Percentiles rank a stretch among this genome's conserved stretches.
These are phyloP conservation scores for Syngnathoides biaculeatus DNA, from an alignment of 2,113 vertebrate species.

Conservation along the genomic window DNA sequence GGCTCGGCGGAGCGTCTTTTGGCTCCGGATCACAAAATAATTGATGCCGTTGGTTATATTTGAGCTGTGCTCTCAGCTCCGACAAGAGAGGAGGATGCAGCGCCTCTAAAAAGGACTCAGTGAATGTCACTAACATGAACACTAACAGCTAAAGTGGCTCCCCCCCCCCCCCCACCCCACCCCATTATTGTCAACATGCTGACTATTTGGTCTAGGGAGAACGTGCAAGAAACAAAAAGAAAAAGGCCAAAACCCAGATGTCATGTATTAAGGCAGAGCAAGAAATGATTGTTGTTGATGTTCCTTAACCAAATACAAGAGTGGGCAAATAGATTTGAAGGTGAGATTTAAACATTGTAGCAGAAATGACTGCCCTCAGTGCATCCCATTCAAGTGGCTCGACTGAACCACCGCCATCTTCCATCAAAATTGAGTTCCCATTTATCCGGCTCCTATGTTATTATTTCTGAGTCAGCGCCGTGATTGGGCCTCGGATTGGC, in stretches of 20 bases:
- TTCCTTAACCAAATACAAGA: too few relatives aligned
- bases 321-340: too few relatives aligned
- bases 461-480: not conserved
- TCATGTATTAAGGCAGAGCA: too few relatives aligned
- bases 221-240: too few relatives aligned
- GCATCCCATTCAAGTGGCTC: too few relatives aligned
- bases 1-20: conserved; percentile 19
- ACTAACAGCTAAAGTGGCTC: not conserved
- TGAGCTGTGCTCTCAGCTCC: not conserved
- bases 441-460: not conserved
- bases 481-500: not conserved
- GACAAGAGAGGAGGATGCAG: not conserved
- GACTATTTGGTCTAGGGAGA: too few relatives aligned
- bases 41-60: conserved; percentile 1
- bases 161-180: too few relatives aligned
- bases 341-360: too few relatives aligned
- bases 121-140: not conserved
- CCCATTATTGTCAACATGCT: not conserved
- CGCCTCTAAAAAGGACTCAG: not conserved
- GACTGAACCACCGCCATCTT: not conserved
- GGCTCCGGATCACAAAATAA: conserved; percentile 42
- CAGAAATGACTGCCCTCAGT: too few relatives aligned
- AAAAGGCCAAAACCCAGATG: too few relatives aligned
- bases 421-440: not conserved
- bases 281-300: too few relatives aligned